These are phyloP conservation scores for Gymnosoma rotundatum DNA, from an alignment of 2,888 invertebrate species.

Conservation along the genomic window DNA sequence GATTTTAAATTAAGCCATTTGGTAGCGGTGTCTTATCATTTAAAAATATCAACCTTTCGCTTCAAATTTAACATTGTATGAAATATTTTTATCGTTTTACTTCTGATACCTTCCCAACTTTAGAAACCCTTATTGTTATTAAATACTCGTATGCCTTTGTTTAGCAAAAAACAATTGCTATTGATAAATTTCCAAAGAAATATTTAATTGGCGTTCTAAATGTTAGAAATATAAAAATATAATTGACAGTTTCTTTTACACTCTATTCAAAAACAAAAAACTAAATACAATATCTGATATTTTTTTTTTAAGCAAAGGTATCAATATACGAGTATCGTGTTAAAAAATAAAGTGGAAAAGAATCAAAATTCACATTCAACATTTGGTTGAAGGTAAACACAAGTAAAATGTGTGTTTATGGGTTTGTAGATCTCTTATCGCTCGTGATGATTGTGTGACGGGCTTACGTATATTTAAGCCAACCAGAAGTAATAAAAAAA, in stretches of 20 bases:
- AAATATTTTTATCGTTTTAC: not conserved
- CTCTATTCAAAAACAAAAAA: not conserved
- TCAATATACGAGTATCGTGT: constrained; percentile 16
- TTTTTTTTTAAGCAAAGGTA: constrained; percentile 6
- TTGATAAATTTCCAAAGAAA: constrained; percentile 61
- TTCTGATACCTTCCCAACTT: not conserved
- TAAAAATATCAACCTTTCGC: too few species aligned
- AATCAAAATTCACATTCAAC: not conserved
- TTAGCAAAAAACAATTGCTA: not conserved
- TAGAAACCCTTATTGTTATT: not conserved
- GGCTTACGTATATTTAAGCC: constrained; percentile 27
- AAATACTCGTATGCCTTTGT: not conserved
- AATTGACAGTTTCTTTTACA: constrained; percentile 59
- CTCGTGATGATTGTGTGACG: constrained; percentile 48
- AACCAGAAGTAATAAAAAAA: constrained; percentile 2
- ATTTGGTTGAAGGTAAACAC: constrained; percentile 16
- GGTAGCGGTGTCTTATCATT: not conserved
- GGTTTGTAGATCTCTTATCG: constrained; percentile 56
- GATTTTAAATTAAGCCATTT: constrained; percentile 18
- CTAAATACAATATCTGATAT: not conserved
- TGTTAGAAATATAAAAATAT: constrained; percentile 43
- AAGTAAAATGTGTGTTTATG: constrained; percentile 37
- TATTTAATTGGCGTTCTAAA: constrained; percentile 66
- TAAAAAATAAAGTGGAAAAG: not conserved
- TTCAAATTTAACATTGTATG: not conserved